Evolutionary conservation across 64 coral and sea anemone genomes (phyloP).

Genomic region (Montipora sp.): DNA sequence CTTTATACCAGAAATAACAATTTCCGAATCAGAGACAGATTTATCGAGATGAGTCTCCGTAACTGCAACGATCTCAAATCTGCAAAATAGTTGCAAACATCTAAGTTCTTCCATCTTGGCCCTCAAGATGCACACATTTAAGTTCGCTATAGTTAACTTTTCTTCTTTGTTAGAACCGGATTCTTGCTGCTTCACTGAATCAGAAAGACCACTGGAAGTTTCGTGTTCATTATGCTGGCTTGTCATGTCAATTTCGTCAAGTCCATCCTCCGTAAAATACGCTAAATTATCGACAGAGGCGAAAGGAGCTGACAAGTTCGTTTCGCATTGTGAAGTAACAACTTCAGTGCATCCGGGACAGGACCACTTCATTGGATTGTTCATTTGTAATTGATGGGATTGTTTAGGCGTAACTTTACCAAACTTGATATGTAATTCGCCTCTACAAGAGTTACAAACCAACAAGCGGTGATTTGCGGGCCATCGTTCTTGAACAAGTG

Average conservation of each 20-base stretch:
- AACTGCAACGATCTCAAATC: constrained; percentile 34
- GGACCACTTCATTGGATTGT: constrained; percentile 1
- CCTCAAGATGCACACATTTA: constrained; percentile 44
- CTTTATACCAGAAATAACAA: constrained; percentile 14
- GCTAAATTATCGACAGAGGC: no score
- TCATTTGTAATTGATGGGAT: constrained; percentile 19
- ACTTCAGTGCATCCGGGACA: background rate
- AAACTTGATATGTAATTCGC: constrained; percentile 50
- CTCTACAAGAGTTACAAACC: constrained; percentile 47
- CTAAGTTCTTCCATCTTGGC: constrained; percentile 29
- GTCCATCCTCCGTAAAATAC: background rate
- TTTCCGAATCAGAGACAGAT: background rate
- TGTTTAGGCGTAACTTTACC: constrained; percentile 41
- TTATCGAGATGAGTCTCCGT: constrained; percentile 42
- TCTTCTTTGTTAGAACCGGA: constrained; percentile 16
- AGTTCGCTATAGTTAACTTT: background rate
- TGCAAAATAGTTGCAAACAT: constrained; percentile 23
- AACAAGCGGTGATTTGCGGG: constrained; percentile 36
- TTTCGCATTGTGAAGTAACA: background rate
- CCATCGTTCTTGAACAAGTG: constrained; percentile 23
- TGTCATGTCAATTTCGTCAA: background rate
- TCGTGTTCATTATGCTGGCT: background rate
- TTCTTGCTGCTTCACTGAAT: constrained; percentile 27
- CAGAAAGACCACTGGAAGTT: no score
- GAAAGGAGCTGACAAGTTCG: background rate